These are phyloP conservation scores for Morone saxatilis DNA, from an alignment of 2,113 vertebrate genomes.

Conservation along the genomic window DNA sequence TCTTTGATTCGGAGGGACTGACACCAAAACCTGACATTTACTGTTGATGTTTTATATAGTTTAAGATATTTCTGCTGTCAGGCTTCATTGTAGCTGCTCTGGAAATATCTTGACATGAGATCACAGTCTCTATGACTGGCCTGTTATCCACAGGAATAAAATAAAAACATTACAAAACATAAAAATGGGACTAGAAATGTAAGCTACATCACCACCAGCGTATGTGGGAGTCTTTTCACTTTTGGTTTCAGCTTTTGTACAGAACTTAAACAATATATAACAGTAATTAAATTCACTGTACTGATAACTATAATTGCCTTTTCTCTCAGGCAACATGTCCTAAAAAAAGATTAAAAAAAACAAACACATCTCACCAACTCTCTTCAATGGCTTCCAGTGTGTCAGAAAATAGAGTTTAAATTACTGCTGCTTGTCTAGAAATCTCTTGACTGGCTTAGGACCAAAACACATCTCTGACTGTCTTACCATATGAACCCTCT, in stretches of 20 bases:
- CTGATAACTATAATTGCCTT: neutral
- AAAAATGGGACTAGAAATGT: conserved; percentile 1
- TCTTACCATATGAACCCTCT: neutral
- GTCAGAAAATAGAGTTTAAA: neutral
- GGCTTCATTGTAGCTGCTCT: conserved; percentile 42
- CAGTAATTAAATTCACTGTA: neutral
- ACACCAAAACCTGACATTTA: conserved; percentile 58
- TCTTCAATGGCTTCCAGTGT: too few species aligned
- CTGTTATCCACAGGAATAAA: conserved; percentile 39
- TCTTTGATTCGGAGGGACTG: conserved; percentile 59
- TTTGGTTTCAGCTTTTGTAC: neutral
- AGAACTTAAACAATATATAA: neutral
- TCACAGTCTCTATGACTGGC: conserved; percentile 40
- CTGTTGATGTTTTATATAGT: conserved; percentile 58
- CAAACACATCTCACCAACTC: neutral
- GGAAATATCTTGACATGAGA: conserved; percentile 56
- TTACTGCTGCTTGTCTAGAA: neutral
- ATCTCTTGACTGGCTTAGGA: neutral
- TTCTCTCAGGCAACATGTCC: neutral
- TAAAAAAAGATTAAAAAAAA: neutral
- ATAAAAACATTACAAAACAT: conserved; percentile 22
- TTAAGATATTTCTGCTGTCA: conserved; percentile 63
- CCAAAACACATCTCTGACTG: neutral
- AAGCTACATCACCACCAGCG: neutral
- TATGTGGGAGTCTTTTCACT: neutral